Evolutionary conservation across 2,888 invertebrate genomes (phyloP).

Genomic region (Sphinx pinastri): DNA sequence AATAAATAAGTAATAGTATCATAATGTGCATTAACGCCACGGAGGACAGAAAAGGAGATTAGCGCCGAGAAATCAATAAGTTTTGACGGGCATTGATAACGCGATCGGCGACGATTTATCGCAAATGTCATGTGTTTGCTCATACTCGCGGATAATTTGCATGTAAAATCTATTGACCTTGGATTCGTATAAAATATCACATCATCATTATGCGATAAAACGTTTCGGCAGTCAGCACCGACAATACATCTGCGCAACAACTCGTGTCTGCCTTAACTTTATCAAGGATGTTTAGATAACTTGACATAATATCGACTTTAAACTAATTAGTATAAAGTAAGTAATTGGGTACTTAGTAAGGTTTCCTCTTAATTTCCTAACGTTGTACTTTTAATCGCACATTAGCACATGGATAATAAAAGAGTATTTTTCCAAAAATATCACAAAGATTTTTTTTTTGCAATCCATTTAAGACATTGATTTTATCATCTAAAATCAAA

Average conservation of each 20-base stretch:
- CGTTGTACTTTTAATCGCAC: background rate
- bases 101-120: slow-evolving; percentile 33
- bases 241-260: slow-evolving; percentile 31
- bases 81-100: slow-evolving; percentile 5
- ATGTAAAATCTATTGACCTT: slow-evolving; percentile 48
- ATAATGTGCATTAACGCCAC: slow-evolving; percentile 3
- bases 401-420: background rate
- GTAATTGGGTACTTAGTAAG: background rate
- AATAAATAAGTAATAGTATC: background rate
- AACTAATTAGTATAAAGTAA: background rate
- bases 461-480: no score
- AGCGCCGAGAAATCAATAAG: slow-evolving; percentile 3
- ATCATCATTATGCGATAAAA: slow-evolving; percentile 38
- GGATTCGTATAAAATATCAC: slow-evolving; percentile 37
- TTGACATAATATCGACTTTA: background rate
- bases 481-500: no score
- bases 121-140: slow-evolving; percentile 37
- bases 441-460: no score
- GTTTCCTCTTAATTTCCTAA: background rate
- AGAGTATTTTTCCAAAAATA: no score
- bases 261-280: slow-evolving; percentile 8
- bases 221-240: slow-evolving; percentile 36
- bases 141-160: slow-evolving; percentile 42
- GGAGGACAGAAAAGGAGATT: background rate
- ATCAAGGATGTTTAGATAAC: background rate